phyloP scores from a whole-genome alignment of 2,797 vertebrate species.

The Thamnophis elegans region DNA sequence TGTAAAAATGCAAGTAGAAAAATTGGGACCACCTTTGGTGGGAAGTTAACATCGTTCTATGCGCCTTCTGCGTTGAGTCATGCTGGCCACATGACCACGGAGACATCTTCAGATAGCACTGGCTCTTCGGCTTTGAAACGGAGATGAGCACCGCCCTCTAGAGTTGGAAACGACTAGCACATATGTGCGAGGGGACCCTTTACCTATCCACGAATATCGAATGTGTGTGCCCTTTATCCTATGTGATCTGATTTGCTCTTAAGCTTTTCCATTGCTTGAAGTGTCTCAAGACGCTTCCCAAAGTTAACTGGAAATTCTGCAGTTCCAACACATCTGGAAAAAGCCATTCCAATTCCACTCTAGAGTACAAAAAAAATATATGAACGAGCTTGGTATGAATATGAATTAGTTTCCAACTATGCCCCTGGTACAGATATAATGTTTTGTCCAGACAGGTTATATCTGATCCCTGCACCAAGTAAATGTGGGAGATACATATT shows the following conservation, averaged over 20 bases:
- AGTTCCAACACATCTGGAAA: neutral
- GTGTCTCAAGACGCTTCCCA: neutral
- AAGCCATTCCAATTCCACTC: neutral
- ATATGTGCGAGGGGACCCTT: no score
- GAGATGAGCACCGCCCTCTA: no score
- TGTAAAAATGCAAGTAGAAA: no score
- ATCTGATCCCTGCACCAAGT: neutral
- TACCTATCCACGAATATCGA: no score
- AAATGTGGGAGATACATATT: neutral
- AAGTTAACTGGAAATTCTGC: neutral
- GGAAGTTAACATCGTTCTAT: no score
- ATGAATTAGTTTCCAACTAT: neutral
- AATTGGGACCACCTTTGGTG: no score
- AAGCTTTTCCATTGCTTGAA: neutral
- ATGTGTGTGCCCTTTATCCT: no score
- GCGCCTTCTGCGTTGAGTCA: no score
- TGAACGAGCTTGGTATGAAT: neutral
- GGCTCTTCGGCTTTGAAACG: no score
- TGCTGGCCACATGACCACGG: no score
- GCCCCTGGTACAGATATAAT: neutral
- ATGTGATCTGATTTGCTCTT: neutral
- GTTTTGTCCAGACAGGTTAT: neutral
- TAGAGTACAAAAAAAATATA: neutral
- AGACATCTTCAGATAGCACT: no score
- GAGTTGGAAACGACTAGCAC: no score